Percentiles rank a stretch among this genome's conserved stretches.
phyloP scores from a whole-genome alignment of 2,113 vertebrate genomes.

The Brachypodius melanocephalos region DNA sequence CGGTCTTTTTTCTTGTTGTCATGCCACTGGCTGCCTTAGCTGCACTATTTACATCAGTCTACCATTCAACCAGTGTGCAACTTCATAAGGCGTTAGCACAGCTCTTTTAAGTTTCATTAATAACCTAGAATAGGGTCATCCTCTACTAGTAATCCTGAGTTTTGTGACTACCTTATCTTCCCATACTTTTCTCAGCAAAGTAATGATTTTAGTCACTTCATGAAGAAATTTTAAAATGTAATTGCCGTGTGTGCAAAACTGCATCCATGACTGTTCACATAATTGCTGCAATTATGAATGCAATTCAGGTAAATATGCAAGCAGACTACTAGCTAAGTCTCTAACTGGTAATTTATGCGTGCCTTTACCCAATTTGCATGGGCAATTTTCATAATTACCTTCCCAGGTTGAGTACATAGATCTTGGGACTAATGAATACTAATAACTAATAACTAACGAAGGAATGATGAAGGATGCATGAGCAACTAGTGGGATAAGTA shows the following conservation, averaged over 20 bases:
- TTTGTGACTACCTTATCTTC: not conserved
- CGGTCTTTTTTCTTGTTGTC: not conserved
- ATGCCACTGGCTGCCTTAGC: not conserved
- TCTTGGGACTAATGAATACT: not conserved
- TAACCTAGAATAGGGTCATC: not conserved
- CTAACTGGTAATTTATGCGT: conserved; percentile 50
- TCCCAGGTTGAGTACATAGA: conserved; percentile 12
- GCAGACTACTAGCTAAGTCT: conserved; percentile 21
- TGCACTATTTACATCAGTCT: not conserved
- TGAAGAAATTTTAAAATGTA: not conserved
- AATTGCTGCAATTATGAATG: conserved; percentile 52
- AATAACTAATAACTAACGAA: conserved; percentile 32
- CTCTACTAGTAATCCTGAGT: not conserved
- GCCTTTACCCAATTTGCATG: conserved; percentile 41
- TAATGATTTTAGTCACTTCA: not conserved
- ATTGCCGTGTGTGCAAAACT: not conserved
- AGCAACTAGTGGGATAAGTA: not conserved
- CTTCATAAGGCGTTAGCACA: fast-evolving
- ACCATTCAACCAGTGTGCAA: not conserved
- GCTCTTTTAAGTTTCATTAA: not conserved
- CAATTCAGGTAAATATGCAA: conserved; percentile 40
- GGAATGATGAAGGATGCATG: not conserved
- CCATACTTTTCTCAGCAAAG: not conserved
- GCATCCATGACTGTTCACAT: conserved; percentile 3
- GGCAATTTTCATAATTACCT: conserved; percentile 49